These are phyloP conservation scores for Ficedula albicollis DNA, from an alignment of 2,797 vertebrate species.

Conservation along the genomic window DNA sequence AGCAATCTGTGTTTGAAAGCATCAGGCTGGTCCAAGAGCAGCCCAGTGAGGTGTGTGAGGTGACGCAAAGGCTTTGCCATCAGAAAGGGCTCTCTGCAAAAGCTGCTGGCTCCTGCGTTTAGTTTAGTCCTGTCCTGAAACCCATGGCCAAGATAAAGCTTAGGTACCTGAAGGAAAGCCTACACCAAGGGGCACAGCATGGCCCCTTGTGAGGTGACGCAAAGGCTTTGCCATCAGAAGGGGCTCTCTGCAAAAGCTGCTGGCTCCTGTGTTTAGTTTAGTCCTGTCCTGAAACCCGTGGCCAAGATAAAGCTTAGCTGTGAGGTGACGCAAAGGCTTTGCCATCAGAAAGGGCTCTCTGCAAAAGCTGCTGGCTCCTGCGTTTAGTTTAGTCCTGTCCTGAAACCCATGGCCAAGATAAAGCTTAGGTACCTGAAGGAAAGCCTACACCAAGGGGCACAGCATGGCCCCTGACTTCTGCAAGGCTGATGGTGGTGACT, in stretches of 20 bases:
- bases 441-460: background rate
- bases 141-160: background rate
- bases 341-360: background rate
- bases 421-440: background rate
- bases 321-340: background rate
- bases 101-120: background rate
- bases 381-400: background rate
- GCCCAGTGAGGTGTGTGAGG: accelerated
- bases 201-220: too few species aligned
- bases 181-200: background rate
- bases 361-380: background rate
- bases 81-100: background rate
- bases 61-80: background rate
- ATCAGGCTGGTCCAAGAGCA: background rate
- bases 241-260: too few species aligned
- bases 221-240: too few species aligned
- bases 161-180: background rate
- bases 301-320: too few species aligned
- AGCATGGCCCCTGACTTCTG: background rate
- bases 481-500: background rate
- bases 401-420: background rate
- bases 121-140: background rate
- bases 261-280: too few species aligned
- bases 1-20: background rate
- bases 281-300: too few species aligned